phyloP scores from a whole-genome alignment of 2,113 vertebrate genomes.

The Varanus salvator region DNA sequence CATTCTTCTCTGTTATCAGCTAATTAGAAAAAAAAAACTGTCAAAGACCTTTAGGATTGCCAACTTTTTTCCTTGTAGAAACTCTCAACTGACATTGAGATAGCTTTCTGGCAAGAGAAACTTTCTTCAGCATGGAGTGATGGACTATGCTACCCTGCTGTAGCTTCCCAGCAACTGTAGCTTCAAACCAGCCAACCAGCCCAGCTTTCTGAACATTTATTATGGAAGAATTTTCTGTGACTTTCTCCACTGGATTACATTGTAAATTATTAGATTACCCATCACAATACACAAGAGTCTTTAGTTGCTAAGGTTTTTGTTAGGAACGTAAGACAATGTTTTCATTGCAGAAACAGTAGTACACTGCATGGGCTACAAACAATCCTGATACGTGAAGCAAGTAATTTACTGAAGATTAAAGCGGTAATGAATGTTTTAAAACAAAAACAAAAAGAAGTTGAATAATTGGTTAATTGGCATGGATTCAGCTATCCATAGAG shows the following conservation, averaged over 20 bases:
- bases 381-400: slow-evolving; percentile 30
- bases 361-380: slow-evolving; percentile 35
- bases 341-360: slow-evolving; percentile 36
- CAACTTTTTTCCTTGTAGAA: not conserved
- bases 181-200: no score
- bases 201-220: not conserved
- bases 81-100: not conserved
- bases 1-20: not conserved
- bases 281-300: not conserved
- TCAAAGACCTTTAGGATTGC: not conserved
- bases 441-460: slow-evolving; percentile 54
- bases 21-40: not conserved
- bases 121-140: not conserved
- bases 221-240: not conserved
- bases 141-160: not conserved
- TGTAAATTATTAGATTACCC: not conserved
- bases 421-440: slow-evolving; percentile 65
- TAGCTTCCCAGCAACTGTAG: no score
- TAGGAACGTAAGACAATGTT: not conserved
- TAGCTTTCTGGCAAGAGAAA: no score
- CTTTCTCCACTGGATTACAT: not conserved
- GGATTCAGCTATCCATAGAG: slow-evolving; percentile 56
- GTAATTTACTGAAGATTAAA: slow-evolving; percentile 60
- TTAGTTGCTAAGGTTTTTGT: slow-evolving; percentile 1
- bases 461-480: slow-evolving; percentile 71